These are phyloP conservation scores for Thecophora atra DNA, from an alignment of 2,888 invertebrate species.

Conservation along the genomic window DNA sequence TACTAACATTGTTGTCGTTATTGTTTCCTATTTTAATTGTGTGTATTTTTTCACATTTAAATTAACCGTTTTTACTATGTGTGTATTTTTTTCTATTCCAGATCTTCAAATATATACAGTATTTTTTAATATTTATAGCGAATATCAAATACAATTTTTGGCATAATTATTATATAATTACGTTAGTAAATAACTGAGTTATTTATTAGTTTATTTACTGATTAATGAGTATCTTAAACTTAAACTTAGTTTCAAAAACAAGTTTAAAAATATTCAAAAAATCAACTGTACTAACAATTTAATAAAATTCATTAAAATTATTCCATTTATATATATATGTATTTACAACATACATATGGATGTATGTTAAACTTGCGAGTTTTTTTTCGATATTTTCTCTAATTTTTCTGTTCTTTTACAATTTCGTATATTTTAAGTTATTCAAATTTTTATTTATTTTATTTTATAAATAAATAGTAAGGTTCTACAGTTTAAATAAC, in stretches of 20 bases:
- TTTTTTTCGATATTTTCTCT: conserved; percentile 34
- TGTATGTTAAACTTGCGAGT: not conserved
- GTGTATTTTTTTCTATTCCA: not conserved
- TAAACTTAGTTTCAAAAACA: not conserved
- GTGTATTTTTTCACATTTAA: not conserved
- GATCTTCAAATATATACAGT: not conserved
- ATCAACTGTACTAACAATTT: conserved; percentile 21
- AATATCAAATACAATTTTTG: conserved; percentile 25
- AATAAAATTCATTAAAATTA: conserved; percentile 45
- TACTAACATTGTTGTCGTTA: not conserved
- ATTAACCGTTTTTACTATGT: not conserved
- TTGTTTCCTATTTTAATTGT: not conserved
- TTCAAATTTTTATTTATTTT: conserved; percentile 30
- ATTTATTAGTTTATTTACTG: not conserved
- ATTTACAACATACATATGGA: too few species aligned
- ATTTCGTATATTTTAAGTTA: too few species aligned
- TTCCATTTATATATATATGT: not conserved
- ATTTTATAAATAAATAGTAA: conserved; percentile 17
- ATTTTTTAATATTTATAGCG: not conserved
- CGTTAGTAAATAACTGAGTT: conserved; percentile 53
- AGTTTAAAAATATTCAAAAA: conserved; percentile 6
- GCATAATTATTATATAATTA: too few species aligned
- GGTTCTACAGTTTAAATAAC: conserved; percentile 1
- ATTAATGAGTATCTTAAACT: too few species aligned
- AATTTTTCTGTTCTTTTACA: conserved; percentile 37